Conservation (phyloP, 2,113 vertebrate genomes). For the Garra rufa region DNA sequence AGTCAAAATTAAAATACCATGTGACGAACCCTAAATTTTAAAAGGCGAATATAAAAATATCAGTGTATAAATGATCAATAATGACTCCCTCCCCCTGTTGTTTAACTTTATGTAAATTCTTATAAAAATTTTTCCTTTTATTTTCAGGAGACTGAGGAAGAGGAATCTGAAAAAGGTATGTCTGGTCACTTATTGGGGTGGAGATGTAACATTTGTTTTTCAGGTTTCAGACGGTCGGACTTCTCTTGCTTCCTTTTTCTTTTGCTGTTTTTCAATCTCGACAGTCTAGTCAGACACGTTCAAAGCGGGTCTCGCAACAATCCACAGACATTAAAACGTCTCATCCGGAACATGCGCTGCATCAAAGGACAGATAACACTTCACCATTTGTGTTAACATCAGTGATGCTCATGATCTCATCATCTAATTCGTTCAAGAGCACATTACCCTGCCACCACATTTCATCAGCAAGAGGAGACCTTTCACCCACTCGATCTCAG, state of each 20-base stretch:
- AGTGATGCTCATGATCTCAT: not conserved
- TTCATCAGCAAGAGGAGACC: slow-evolving; percentile 12
- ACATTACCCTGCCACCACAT: not conserved
- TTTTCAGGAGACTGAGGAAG: slow-evolving; percentile 89
- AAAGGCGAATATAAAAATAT: too few relatives aligned
- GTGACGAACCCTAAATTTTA: not conserved
- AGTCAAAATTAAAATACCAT: too few relatives aligned
- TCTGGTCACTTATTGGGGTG: slow-evolving; percentile 61
- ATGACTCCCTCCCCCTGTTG: not conserved
- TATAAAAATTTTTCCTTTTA: slow-evolving; percentile 58
- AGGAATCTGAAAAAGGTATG: slow-evolving; percentile 96
- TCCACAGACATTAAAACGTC: not conserved
- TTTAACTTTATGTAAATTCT: not conserved
- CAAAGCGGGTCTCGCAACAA: not conserved
- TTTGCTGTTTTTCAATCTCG: slow-evolving; percentile 41
- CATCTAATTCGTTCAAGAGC: slow-evolving; percentile 20
- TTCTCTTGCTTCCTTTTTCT: slow-evolving; percentile 31
- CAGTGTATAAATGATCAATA: not conserved
- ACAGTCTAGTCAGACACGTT: not conserved
- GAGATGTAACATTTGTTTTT: slow-evolving; percentile 43
- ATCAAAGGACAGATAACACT: not conserved
- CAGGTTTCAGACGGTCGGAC: slow-evolving; percentile 49
- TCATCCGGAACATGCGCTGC: slow-evolving; percentile 28
- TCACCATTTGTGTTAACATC: slow-evolving; percentile 31
- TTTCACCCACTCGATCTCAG: not conserved